Base-by-base conservation (phyloP, 2,888 invertebrate species). In the Apodemia mormo region DNA sequence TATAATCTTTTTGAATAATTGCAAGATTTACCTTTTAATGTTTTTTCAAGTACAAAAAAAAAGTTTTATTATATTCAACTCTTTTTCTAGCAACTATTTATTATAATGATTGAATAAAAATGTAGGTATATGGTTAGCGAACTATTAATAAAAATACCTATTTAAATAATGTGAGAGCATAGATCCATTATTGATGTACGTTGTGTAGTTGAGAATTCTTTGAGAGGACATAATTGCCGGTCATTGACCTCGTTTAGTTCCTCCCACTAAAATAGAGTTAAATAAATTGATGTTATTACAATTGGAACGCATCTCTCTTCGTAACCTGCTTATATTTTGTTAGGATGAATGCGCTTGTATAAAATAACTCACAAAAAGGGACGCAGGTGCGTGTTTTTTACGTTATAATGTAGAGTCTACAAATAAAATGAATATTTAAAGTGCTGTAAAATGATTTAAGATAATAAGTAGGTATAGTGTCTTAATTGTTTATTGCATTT, bases 261-360 rank as follows among this genome's bases (percentile, higher is more conserved):
- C 90, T 89, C 87, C 90, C 83, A 92, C 90, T 92, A 90, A 92
- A 90, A 91, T 87, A 91, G 86, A 87, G 85, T 91, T 92, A 91
- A 91, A 92, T 92, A 92, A 92, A 92, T 92, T 92, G 92, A 90
- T 88, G 90, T 89, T 92, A 91, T 90, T 90, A 92, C 91, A 90
- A 91, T 89, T 90, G 90, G 87, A 86, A 86, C 86, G 86, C 84
- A 85, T 85, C 85, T 87, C 82, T 86, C 85, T 79, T 84, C 81
- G 86, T 87, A 85, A 87, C 85, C 83, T 82, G 82, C 81, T 81
- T 81, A 83, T 80, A 81, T 83, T 84, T 82, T 81, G 80, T 82
- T 78, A 82, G 82, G 83, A 82, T 81, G 79, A 79, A 74, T 79
- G 70, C 68, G 69, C 64, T 72, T 69, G 40, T 54, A 54, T 71